Conservation (phyloP, 2,113 vertebrate species). For the Planiliza haematocheilus region DNA sequence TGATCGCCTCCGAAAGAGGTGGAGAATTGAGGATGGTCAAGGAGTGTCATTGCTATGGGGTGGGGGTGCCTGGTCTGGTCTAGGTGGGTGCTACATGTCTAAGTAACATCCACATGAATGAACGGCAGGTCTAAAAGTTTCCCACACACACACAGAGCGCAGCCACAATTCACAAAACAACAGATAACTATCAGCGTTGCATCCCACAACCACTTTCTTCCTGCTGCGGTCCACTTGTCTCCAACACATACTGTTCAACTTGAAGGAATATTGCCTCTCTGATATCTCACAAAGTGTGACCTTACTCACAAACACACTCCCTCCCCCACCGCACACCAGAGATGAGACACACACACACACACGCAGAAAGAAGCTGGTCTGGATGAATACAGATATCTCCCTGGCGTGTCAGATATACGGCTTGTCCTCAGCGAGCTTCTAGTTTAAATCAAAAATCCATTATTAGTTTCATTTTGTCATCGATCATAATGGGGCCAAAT, state of each 20-base stretch:
- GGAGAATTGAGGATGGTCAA: too few relatives aligned
- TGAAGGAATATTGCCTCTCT: slow-evolving; percentile 72
- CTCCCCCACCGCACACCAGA: slow-evolving; percentile 47
- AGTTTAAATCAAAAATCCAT: slow-evolving; percentile 71
- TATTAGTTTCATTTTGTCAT: slow-evolving; percentile 64
- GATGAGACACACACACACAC: slow-evolving; percentile 36
- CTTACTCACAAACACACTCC: slow-evolving; percentile 59
- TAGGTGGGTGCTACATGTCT: too few relatives aligned
- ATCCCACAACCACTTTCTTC: slow-evolving; percentile 52
- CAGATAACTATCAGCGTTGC: slow-evolving; percentile 52
- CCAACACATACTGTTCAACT: slow-evolving; percentile 42
- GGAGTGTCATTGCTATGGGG: too few relatives aligned
- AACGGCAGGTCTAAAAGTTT: too few relatives aligned
- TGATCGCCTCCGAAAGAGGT: too few relatives aligned
- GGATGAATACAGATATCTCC: slow-evolving; percentile 68
- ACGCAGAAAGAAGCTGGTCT: slow-evolving; percentile 1
- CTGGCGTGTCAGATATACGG: slow-evolving; percentile 58
- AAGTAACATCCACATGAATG: too few relatives aligned
- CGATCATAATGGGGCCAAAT: slow-evolving; percentile 54
- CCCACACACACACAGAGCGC: slow-evolving; percentile 16
- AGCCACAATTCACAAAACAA: slow-evolving; percentile 33
- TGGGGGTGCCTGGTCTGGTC: too few relatives aligned
- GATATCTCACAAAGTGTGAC: slow-evolving; percentile 70
- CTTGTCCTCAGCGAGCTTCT: slow-evolving; percentile 36
- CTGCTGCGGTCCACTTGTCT: slow-evolving; percentile 41